Conservation (phyloP, 2,113 vertebrate genomes). For the Otis tarda region DNA sequence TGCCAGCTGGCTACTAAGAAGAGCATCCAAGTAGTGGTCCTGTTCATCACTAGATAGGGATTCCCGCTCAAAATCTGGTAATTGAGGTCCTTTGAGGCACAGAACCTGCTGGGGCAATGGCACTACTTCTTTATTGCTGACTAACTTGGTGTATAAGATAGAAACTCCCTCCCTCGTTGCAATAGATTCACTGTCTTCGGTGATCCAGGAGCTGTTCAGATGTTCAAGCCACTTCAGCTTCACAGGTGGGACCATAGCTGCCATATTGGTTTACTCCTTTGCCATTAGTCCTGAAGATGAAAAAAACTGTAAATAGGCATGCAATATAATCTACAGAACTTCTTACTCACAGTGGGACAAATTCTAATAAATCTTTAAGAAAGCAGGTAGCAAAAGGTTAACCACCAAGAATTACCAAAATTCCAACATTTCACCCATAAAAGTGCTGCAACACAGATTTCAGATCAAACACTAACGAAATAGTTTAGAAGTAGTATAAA, state of each 20-base stretch:
- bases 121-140: slow-evolving; percentile 95
- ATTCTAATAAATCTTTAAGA: background rate
- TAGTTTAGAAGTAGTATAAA: background rate
- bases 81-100: slow-evolving; percentile 96
- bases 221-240: slow-evolving; percentile 99
- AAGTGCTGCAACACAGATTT: background rate
- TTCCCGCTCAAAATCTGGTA: slow-evolving; percentile 97
- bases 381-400: background rate
- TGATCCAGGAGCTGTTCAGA: slow-evolving; percentile 98
- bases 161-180: slow-evolving; percentile 94
- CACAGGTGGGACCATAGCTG: slow-evolving; percentile 94
- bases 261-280: slow-evolving; percentile 88
- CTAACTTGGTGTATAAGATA: slow-evolving; percentile 88
- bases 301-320: background rate
- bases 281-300: slow-evolving; percentile 85
- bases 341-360: background rate
- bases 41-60: slow-evolving; percentile 96
- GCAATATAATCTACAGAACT: background rate
- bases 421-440: background rate
- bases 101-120: slow-evolving; percentile 95
- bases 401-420: background rate
- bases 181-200: slow-evolving; percentile 97
- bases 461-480: background rate
- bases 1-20: slow-evolving; percentile 95
- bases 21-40: slow-evolving; percentile 97